Percentiles rank a stretch among this genome's conserved stretches.
Evolutionary conservation across 1,140 invertebrate genomes (phyloP).

Genomic region (Ceratoteleas bidentatus): DNA sequence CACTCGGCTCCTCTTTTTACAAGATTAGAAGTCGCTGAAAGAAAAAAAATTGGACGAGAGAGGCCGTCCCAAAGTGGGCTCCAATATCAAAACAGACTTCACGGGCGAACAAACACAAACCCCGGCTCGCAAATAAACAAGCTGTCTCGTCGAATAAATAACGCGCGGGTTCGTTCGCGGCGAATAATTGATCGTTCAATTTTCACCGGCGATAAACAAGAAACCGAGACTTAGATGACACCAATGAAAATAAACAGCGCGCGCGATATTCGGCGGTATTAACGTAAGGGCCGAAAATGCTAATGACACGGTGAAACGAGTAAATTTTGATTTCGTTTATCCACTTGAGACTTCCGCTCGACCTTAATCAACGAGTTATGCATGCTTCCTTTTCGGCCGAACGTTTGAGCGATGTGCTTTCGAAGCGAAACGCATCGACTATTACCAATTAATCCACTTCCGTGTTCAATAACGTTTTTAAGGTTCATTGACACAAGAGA

Average conservation of each 20-base stretch:
- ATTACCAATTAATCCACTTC: no score
- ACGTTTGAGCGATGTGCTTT: no score
- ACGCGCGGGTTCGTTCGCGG: neutral
- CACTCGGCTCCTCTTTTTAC: conserved; percentile 24
- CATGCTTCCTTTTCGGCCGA: no score
- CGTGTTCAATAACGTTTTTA: no score
- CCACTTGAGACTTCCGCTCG: neutral
- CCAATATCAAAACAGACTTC: conserved; percentile 1
- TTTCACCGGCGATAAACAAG: neutral
- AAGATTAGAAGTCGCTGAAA: conserved; percentile 7
- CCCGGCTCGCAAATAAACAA: neutral
- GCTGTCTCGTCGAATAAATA: neutral
- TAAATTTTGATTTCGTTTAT: conserved; percentile 11
- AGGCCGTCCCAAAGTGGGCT: neutral
- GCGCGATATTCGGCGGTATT: neutral
- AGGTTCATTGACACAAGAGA: no score
- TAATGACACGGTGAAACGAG: conserved; percentile 2
- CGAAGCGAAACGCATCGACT: no score
- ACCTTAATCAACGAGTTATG: conserved; percentile 4
- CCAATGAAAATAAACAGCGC: conserved; percentile 1
- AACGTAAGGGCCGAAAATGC: neutral
- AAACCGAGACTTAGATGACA: conserved; percentile 2
- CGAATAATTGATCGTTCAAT: neutral
- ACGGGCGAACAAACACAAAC: conserved; percentile 13
- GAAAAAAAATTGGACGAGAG: no score